Percentiles rank a stretch among this genome's conserved stretches.
These are phyloP conservation scores for Pristionchus exspectatus DNA, from an alignment of 2,888 invertebrate species.

Conservation along the genomic window DNA sequence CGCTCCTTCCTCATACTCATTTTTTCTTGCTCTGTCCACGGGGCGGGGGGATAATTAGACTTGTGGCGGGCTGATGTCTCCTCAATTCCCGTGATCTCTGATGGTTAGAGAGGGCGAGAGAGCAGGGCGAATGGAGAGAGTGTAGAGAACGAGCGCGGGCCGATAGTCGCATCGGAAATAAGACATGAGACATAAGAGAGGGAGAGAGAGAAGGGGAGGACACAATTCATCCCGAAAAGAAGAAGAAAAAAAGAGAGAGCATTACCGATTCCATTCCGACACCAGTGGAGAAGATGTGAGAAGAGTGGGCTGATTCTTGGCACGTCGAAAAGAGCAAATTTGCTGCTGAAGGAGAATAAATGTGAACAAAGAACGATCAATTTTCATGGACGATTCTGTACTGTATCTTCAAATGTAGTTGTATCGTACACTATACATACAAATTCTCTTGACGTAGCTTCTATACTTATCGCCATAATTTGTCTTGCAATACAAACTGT, in stretches of 20 bases:
- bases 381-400: too few relatives aligned
- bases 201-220: background rate
- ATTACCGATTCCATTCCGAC: slow-evolving; percentile 19
- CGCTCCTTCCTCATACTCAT: background rate
- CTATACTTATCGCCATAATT: too few relatives aligned
- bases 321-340: background rate
- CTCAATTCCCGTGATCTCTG: background rate
- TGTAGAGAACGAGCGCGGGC: background rate
- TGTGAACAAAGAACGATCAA: too few relatives aligned
- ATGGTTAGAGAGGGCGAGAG: slow-evolving; percentile 6
- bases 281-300: background rate
- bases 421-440: too few relatives aligned
- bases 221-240: slow-evolving; percentile 26
- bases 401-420: too few relatives aligned
- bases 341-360: background rate
- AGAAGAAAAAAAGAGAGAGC: background rate
- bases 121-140: background rate
- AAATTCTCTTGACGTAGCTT: too few relatives aligned
- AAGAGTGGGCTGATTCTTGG: background rate
- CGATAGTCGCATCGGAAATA: slow-evolving; percentile 27
- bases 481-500: too few relatives aligned
- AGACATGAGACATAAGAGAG: slow-evolving; percentile 40
- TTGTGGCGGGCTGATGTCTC: background rate
- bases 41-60: slow-evolving; percentile 17
- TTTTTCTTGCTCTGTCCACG: slow-evolving; percentile 28